Conservation (phyloP, 2,888 invertebrate species). For the Colletes collaris region DNA sequence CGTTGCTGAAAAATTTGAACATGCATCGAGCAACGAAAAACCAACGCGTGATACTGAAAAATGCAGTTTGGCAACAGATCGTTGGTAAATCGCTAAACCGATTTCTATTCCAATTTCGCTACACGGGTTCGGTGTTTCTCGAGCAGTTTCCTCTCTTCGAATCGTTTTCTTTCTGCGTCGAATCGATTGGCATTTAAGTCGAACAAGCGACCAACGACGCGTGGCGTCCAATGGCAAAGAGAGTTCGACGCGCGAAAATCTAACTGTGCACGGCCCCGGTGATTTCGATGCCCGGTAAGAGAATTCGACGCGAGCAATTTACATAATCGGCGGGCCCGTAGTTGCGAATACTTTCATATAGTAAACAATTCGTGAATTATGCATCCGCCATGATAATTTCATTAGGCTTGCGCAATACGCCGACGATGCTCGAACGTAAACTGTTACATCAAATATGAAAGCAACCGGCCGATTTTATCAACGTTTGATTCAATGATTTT, state of each 20-base stretch:
- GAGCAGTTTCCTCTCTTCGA: background rate
- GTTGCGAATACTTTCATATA: background rate
- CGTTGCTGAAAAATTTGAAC: slow-evolving; percentile 10
- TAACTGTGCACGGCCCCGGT: background rate
- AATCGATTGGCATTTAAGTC: too few relatives aligned
- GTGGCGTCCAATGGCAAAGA: too few relatives aligned
- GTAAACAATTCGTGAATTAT: slow-evolving; percentile 3
- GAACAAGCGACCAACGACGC: too few relatives aligned
- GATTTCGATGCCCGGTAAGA: slow-evolving; percentile 33
- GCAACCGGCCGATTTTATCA: background rate
- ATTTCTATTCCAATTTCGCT: slow-evolving; percentile 63
- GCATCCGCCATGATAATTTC: background rate
- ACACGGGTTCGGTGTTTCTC: background rate
- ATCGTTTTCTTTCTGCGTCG: background rate
- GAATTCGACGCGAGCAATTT: slow-evolving; percentile 3
- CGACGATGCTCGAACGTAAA: background rate
- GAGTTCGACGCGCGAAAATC: background rate
- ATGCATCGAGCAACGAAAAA: background rate
- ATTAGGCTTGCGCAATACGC: background rate
- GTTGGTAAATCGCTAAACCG: slow-evolving; percentile 49
- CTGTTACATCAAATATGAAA: background rate
- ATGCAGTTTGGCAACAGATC: slow-evolving; percentile 36
- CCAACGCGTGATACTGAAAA: background rate
- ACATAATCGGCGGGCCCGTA: slow-evolving; percentile 6
- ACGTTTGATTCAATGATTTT: background rate